A percentile compares a stretch with the other conserved stretches of the same genome.
These are phyloP conservation scores for Myiopsitta monachus DNA, from an alignment of 2,113 vertebrate genomes.

Conservation along the genomic window DNA sequence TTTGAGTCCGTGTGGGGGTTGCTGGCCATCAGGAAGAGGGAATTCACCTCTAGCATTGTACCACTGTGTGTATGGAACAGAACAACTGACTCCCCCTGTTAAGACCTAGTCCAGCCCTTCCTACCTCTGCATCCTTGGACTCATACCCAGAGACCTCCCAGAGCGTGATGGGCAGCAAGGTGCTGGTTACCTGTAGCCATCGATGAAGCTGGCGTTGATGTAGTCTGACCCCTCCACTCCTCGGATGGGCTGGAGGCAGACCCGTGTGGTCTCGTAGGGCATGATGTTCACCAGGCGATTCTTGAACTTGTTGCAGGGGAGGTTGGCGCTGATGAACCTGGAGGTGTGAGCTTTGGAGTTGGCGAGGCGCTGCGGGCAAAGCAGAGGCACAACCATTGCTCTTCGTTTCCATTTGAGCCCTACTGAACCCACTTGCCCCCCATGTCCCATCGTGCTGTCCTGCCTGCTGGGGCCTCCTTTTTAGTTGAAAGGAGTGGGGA, in stretches of 20 bases:
- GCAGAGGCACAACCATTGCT: background rate
- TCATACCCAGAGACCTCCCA: background rate
- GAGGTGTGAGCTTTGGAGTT: constrained; percentile 99
- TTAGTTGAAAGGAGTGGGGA: too few species aligned
- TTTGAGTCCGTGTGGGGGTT: rapidly evolving
- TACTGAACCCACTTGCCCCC: background rate
- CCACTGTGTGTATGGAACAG: rapidly evolving
- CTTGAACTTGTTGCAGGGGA: constrained; percentile 99
- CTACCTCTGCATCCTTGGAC: background rate
- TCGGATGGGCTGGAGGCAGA: constrained; percentile 96
- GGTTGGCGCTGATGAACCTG: constrained; percentile 97
- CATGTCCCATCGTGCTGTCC: rapidly evolving
- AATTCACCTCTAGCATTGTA: rapidly evolving
- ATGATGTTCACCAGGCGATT: constrained; percentile 98
- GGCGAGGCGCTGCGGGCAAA: constrained; percentile 85
- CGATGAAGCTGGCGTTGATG: constrained; percentile 96
- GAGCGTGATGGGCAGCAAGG: rapidly evolving
- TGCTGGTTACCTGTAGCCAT: constrained; percentile 87
- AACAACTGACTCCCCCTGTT: background rate
- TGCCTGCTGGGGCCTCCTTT: background rate
- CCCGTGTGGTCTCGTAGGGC: constrained; percentile 95
- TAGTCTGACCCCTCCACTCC: constrained; percentile 97
- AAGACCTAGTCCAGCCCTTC: background rate
- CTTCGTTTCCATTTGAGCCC: rapidly evolving
- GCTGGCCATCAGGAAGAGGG: background rate